Base-by-base conservation (phyloP, 2,113 vertebrate species). In the Scolopax mira region DNA sequence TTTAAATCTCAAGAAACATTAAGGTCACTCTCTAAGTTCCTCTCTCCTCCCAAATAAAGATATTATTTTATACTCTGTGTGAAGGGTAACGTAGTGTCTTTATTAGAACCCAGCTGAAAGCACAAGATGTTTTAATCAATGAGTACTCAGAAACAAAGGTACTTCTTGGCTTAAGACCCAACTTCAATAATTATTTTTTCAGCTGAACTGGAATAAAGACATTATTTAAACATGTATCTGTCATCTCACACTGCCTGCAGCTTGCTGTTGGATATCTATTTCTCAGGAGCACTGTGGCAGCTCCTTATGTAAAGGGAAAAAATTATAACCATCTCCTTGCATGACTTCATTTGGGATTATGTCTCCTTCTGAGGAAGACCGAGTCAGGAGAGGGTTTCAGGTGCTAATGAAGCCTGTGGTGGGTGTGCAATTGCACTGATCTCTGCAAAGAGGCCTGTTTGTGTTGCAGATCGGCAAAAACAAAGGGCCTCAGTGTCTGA, bases 201-300 rank as follows among this genome's bases (percentile, higher is more conserved):
- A 95, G 94, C 90, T 96, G 93, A 94, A 79, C 80, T 79, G 74
- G 70, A 89, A 96, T 96, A 92, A 95, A 90, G 90, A 89, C 80
- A 90, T 92, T 95, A 88, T 92, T 96, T 96, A 95, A 97, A 90
- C 83, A 90, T 61, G 83, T 86, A 75, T 89, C 96, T 96, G 90
- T 90, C 88, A 79, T 88, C 90, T 95, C 83, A 58, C n/a, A 16
- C 69, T 81, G 94, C 94, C 90, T 86, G 83, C 1, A 2, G 93
- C 85, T 93, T 91, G 69, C 90, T 81, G 57, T 52, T 78, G 73
- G 88, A 46, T 90, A 79, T 87, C 92, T 86, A 2, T 94, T 92
- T 89, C 88, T 93, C 90, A 84, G 86, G 65, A 90, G 69, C 92
- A 46, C 77, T 41, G 35, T 62, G 75, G 82, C 85, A 86, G 88